These are phyloP conservation scores for Nomada goodeniana DNA, from an alignment of 2,888 invertebrate species.

Conservation along the genomic window DNA sequence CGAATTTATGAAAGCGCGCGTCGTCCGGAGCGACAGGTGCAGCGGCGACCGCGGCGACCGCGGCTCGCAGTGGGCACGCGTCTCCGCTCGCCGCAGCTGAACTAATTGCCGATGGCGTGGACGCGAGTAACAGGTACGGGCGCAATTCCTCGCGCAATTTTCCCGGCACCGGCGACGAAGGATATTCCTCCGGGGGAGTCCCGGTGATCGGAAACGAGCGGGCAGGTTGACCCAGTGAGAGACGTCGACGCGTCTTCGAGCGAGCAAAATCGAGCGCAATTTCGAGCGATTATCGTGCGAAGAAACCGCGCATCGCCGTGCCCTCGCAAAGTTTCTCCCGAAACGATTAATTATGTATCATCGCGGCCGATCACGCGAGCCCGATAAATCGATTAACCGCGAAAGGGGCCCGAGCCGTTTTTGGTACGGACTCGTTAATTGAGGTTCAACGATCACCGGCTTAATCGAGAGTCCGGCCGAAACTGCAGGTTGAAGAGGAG, in stretches of 20 bases:
- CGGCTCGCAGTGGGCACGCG: slow-evolving; percentile 70
- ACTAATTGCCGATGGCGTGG: slow-evolving; percentile 71
- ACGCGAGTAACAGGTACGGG: slow-evolving; percentile 54
- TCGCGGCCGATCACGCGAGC: slow-evolving; percentile 43
- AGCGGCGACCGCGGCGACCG: slow-evolving; percentile 46
- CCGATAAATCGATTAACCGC: slow-evolving; percentile 59
- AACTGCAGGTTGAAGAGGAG: background rate
- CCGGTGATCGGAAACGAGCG: background rate
- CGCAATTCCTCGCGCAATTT: background rate
- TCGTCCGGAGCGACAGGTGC: slow-evolving; percentile 75
- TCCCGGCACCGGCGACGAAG: no score
- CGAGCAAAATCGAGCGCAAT: slow-evolving; percentile 15
- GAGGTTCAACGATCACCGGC: slow-evolving; percentile 58
- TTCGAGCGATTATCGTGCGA: slow-evolving; percentile 39
- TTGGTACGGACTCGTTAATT: slow-evolving; percentile 47
- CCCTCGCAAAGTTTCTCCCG: slow-evolving; percentile 21
- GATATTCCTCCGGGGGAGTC: no score
- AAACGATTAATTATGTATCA: slow-evolving; percentile 45
- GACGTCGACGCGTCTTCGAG: background rate
- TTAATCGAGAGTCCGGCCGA: slow-evolving; percentile 30
- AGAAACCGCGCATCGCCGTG: slow-evolving; percentile 35
- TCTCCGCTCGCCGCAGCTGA: slow-evolving; percentile 71
- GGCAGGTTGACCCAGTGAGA: background rate
- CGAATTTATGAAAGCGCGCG: slow-evolving; percentile 73
- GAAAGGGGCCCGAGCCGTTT: slow-evolving; percentile 48